Percentiles rank a stretch among this genome's conserved stretches.
Conservation (phyloP, 2,113 vertebrate species). For the Pelecanoides urinatrix region DNA sequence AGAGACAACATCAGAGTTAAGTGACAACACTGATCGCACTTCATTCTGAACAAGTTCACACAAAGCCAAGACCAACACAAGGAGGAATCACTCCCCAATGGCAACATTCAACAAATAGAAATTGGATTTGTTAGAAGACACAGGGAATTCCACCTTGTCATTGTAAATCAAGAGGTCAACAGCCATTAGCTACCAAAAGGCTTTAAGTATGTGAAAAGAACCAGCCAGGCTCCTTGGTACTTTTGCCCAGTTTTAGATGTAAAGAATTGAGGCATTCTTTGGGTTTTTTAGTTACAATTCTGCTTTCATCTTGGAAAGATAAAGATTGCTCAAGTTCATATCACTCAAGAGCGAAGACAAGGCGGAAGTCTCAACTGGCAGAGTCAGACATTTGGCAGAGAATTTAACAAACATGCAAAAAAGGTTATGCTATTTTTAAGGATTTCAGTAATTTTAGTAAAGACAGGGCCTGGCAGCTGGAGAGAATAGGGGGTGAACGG, state of each 20-base stretch:
- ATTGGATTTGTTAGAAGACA: not conserved
- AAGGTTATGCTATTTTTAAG: not conserved
- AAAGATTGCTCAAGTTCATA: not conserved
- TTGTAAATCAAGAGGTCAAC: not conserved
- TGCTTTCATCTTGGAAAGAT: not conserved
- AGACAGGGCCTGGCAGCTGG: slow-evolving; percentile 30
- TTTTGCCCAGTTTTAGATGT: not conserved
- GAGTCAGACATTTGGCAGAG: slow-evolving; percentile 31
- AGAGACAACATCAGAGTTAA: slow-evolving; percentile 69
- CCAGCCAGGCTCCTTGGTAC: accelerated
- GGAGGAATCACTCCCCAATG: not conserved
- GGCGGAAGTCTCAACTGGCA: slow-evolving; percentile 15
- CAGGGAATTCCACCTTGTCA: not conserved
- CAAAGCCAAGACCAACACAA: not conserved
- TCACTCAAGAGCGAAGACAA: not conserved
- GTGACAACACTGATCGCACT: slow-evolving; percentile 35
- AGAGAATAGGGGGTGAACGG: slow-evolving; percentile 10
- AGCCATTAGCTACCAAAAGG: not conserved
- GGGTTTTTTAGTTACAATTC: not conserved
- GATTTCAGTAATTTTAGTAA: not conserved
- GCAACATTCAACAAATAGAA: not conserved
- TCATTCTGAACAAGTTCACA: not conserved
- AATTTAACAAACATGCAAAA: slow-evolving; percentile 1
- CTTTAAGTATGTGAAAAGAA: not conserved
- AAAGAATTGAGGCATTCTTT: not conserved